Conservation (phyloP, 2,888 invertebrate genomes). For the Platycnemis pennipes region DNA sequence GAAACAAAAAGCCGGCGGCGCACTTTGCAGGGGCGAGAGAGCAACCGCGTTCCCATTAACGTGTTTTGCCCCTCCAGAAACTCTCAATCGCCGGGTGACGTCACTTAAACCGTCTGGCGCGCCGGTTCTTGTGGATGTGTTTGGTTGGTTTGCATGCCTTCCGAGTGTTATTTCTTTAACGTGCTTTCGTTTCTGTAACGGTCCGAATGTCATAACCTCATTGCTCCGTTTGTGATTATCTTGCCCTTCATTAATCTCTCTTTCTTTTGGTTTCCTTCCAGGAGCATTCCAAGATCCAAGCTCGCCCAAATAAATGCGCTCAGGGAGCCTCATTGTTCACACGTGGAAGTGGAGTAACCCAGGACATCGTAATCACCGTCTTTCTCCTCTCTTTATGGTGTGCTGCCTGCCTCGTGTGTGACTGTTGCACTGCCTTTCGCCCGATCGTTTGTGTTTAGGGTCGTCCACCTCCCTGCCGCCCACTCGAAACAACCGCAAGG, state of each 20-base stretch:
- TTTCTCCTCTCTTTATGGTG: not conserved
- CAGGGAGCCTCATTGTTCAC: not conserved
- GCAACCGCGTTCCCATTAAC: not conserved
- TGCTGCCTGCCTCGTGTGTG: not conserved
- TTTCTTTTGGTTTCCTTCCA: not conserved
- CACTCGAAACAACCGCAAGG: not conserved
- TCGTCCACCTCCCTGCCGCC: constrained; percentile 7
- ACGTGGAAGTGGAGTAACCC: not conserved
- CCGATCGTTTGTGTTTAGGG: not conserved
- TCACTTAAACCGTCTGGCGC: not conserved
- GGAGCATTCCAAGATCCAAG: not conserved
- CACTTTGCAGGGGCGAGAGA: not conserved
- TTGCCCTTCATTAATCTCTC: not conserved
- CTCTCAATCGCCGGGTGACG: constrained; percentile 15
- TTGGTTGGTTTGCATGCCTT: not conserved
- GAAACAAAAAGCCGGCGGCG: not conserved
- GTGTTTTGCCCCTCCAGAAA: constrained; percentile 4
- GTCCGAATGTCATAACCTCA: not conserved
- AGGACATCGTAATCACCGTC: constrained; percentile 4
- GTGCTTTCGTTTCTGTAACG: not conserved
- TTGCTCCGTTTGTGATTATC: not conserved
- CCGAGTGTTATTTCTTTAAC: not conserved
- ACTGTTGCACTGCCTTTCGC: not conserved
- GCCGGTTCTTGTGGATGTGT: not conserved
- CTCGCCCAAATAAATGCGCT: not conserved